Conservation (phyloP, 2,797 vertebrate genomes). For the Megaceryle alcyon region DNA sequence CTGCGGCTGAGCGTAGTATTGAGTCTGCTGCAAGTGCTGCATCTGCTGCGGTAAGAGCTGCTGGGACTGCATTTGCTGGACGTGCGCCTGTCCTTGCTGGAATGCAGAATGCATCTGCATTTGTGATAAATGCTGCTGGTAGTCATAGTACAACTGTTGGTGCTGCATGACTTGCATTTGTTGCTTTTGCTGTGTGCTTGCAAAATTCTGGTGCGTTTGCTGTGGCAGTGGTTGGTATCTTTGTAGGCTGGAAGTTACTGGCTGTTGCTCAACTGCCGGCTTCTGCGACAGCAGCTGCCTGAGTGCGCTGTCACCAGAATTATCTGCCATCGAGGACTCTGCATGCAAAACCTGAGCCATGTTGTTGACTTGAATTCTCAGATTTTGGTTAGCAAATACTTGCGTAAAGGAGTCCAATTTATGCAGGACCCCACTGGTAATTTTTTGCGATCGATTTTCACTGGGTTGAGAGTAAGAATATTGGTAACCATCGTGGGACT, state of each 20-base stretch:
- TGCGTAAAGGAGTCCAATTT: conserved; percentile 88
- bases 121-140: conserved; percentile 79
- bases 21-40: conserved; percentile 80
- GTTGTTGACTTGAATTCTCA: conserved; percentile 82
- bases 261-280: conserved; percentile 68
- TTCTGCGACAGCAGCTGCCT: conserved; percentile 84
- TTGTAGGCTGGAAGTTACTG: conserved; percentile 56
- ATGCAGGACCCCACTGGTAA: conserved; percentile 81
- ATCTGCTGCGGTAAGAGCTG: conserved; percentile 77
- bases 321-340: conserved; percentile 75
- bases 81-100: conserved; percentile 73
- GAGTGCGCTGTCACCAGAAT: conserved; percentile 77
- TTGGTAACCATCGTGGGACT: conserved; percentile 76
- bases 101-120: conserved; percentile 76
- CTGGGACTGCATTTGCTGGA: conserved; percentile 75
- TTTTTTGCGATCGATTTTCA: conserved; percentile 79
- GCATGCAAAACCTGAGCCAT: conserved; percentile 81
- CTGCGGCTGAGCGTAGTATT: conserved; percentile 78
- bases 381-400: conserved; percentile 86
- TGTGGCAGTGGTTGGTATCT: conserved; percentile 80
- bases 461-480: conserved; percentile 76
- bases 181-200: conserved; percentile 75
- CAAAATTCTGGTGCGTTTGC: conserved; percentile 77
- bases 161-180: conserved; percentile 78
- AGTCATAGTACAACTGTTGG: conserved; percentile 80